A percentile compares a stretch with the other conserved stretches of the same genome.
phyloP scores from a whole-genome alignment of 2,113 vertebrate species.

The Amblyornis subalaris region DNA sequence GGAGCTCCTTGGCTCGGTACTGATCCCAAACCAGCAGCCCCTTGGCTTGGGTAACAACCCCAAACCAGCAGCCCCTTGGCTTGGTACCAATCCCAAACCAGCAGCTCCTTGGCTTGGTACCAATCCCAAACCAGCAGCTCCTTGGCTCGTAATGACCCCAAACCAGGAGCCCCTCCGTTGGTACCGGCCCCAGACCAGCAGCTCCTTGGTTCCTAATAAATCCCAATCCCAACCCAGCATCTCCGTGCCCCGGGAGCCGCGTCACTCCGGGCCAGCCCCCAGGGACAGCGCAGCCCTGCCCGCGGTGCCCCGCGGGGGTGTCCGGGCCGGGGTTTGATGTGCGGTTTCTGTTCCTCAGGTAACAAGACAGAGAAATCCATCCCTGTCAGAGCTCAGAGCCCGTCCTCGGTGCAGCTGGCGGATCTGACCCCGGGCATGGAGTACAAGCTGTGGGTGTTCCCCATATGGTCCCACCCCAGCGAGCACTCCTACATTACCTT shows the following conservation, averaged over 20 bases:
- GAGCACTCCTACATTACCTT: constrained; percentile 87
- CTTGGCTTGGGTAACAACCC: not conserved
- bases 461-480: constrained; percentile 85
- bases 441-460: constrained; percentile 94
- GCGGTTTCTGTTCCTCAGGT: constrained; percentile 85
- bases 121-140: no score
- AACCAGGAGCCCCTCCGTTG: not conserved
- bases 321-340: constrained; percentile 62
- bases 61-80: not conserved
- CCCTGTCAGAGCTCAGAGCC: constrained; percentile 81
- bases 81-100: not conserved
- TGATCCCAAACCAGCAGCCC: not conserved
- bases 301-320: not conserved
- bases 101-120: fast-evolving
- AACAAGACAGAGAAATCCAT: constrained; percentile 85
- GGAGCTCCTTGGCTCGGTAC: not conserved
- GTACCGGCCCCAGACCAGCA: no score
- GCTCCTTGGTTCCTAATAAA: no score
- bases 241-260: fast-evolving
- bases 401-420: constrained; percentile 80
- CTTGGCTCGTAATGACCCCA: not conserved
- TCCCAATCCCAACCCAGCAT: no score
- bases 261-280: fast-evolving
- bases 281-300: not conserved
- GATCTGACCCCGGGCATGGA: constrained; percentile 88